Percentiles rank a stretch among this genome's conserved stretches.
These are phyloP conservation scores for Taphrorychus bicolor DNA, from an alignment of 2,888 invertebrate species.

Conservation along the genomic window DNA sequence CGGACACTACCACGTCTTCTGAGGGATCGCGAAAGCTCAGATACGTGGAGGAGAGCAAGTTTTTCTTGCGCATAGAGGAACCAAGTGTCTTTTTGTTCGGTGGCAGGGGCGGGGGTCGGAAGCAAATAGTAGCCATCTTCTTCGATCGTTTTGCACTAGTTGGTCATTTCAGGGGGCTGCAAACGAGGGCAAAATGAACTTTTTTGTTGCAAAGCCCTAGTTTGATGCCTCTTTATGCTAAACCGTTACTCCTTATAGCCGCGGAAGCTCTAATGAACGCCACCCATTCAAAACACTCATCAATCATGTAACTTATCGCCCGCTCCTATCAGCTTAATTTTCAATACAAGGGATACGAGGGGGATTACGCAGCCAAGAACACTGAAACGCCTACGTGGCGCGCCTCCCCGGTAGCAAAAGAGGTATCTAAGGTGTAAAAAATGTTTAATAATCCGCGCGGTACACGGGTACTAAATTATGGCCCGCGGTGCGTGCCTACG, in stretches of 20 bases:
- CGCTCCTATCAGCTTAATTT: too few relatives aligned
- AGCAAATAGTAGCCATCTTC: slow-evolving; percentile 66
- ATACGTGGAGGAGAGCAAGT: slow-evolving; percentile 63
- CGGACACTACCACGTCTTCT: slow-evolving; percentile 58
- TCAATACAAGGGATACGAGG: too few relatives aligned
- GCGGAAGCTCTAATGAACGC: not conserved
- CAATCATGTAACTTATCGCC: not conserved
- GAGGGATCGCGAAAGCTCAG: slow-evolving; percentile 66
- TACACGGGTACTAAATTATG: too few relatives aligned
- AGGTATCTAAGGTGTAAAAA: too few relatives aligned
- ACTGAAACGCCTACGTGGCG: too few relatives aligned
- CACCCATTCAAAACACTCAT: not conserved
- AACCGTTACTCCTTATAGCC: not conserved
- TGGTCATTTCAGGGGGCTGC: not conserved
- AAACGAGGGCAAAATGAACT: not conserved
- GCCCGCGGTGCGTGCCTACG: too few relatives aligned
- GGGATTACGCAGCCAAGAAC: too few relatives aligned
- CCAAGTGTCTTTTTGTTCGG: slow-evolving; percentile 62
- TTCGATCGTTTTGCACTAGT: not conserved
- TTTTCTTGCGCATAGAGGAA: slow-evolving; percentile 1
- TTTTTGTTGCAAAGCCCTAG: not conserved
- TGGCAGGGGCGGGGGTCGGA: slow-evolving; percentile 66
- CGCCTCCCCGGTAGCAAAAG: too few relatives aligned
- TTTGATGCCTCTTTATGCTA: not conserved
- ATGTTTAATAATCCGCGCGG: too few relatives aligned